Evolutionary conservation across 2,797 vertebrate genomes (phyloP).

Genomic region (Sebastes aleutianus): DNA sequence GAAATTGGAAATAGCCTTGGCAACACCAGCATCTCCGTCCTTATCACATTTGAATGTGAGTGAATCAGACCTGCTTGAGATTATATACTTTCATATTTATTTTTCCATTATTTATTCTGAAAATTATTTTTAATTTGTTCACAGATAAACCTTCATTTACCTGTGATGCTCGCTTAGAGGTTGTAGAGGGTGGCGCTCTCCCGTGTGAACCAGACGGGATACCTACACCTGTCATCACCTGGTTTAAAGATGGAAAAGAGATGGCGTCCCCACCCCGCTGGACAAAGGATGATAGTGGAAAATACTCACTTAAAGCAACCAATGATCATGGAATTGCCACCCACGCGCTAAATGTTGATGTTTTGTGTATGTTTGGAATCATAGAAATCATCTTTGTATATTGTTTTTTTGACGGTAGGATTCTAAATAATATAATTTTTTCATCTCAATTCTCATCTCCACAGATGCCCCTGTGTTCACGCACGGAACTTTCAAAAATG

Average conservation of each 20-base stretch:
- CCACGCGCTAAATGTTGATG: not conserved
- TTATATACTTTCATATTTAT: not conserved
- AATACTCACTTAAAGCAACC: conserved; percentile 22
- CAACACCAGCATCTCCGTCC: fast-evolving
- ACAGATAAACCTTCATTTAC: conserved; percentile 50
- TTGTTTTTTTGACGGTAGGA: not conserved
- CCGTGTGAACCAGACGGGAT: conserved; percentile 44
- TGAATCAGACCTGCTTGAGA: not conserved
- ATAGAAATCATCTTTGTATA: not conserved
- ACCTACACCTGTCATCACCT: conserved; percentile 24
- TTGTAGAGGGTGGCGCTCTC: not conserved
- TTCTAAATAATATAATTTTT: not conserved
- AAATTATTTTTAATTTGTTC: not conserved
- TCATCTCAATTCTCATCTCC: not conserved
- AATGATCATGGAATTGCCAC: conserved; percentile 48
- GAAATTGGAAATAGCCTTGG: not conserved
- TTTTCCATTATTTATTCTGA: not conserved
- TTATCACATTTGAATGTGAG: conserved; percentile 69
- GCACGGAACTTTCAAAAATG: fast-evolving
- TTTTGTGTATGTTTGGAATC: conserved; percentile 48
- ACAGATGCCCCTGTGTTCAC: conserved; percentile 64
- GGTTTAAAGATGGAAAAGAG: conserved; percentile 39
- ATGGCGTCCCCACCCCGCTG: not conserved
- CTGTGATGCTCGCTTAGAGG: not conserved
- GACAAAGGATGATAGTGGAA: conserved; percentile 44